Evolutionary conservation across 2,888 invertebrate species (phyloP), one percentile per base, ranked within the genome.

Genomic region (Palloptera scutellata): DNA sequence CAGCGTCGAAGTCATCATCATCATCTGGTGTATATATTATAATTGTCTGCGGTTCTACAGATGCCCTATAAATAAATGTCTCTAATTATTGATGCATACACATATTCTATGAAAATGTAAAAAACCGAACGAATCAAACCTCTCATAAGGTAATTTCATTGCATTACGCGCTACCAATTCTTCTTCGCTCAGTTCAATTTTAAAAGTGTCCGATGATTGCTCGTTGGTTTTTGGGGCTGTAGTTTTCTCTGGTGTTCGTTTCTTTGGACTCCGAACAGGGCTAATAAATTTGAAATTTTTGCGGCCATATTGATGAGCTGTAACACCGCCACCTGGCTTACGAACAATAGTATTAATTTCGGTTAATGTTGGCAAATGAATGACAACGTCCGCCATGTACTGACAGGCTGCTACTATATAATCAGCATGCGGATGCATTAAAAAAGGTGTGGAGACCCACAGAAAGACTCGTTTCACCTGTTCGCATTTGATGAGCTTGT

Each of bases 1-100:
- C 94, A 85, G 94, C 93, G 78, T 94, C 94, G 87, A 92, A 91
- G 81, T 94, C 94, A 82, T 94, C 94, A 1, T 89, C 87, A 64
- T 89, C 90, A 84, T 94, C 94, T 11, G 93, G 91, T 72, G 90
- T 88, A 78, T 94, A 94, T 74, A 89, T 88, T 45, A 94, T 91
- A 79, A 89, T 89, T 53, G 90, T 89, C 69, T 87, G 88, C 0
- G 86, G 85, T 65, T 86, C 83, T 72, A 86, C 86, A 61, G 86
- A 86, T 72, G 87, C 87, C 74, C 78, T 84, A 61, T n/a, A 57
- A 55, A 15, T 43, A 61, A 59, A 64, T 55, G 4, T 13, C 8
- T n/a, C 10, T 52, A 51, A 12, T 19, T 45, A 40, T 54, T 30
- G 52, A n/a, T 15, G 30, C 48, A 58, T 52, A 41, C 9, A 19